A percentile compares a stretch with the other conserved stretches of the same genome.
Evolutionary conservation across 1,140 invertebrate genomes (phyloP).

Genomic region (Scaptomyza pallida): DNA sequence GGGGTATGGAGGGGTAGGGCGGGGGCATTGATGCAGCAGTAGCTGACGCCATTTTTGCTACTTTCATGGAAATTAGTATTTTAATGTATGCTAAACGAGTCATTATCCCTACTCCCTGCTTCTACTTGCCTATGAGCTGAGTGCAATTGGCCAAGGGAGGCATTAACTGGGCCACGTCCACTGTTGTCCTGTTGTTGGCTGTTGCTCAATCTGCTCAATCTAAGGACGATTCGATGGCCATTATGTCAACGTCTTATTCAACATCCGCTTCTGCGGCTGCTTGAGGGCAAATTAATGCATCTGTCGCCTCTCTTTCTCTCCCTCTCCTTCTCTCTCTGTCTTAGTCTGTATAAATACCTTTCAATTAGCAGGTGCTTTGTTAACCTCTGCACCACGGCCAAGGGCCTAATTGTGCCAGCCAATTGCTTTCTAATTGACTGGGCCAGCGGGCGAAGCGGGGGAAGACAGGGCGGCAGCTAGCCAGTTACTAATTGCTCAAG

Average conservation of each 20-base stretch:
- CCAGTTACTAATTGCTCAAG: constrained; percentile 38
- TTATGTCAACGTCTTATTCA: constrained; percentile 18
- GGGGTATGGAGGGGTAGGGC: neutral
- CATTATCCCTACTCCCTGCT: constrained; percentile 62
- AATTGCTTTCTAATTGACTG: constrained; percentile 57
- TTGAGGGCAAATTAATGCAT: constrained; percentile 34
- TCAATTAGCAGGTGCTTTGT: constrained; percentile 68
- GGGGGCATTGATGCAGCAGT: neutral
- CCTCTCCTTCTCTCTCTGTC: constrained; percentile 11
- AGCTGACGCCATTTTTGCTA: constrained; percentile 50
- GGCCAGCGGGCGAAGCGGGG: constrained; percentile 4
- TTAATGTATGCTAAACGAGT: constrained; percentile 80
- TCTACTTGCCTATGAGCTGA: neutral
- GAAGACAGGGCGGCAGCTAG: neutral
- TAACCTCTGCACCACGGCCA: constrained; percentile 1
- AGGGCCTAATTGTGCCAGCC: constrained; percentile 25
- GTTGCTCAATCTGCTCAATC: constrained; percentile 31
- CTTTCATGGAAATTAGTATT: constrained; percentile 80
- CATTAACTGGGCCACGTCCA: constrained; percentile 32
- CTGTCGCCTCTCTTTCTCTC: neutral
- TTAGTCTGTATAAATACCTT: constrained; percentile 76
- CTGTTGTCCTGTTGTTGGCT: constrained; percentile 24
- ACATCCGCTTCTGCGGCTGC: constrained; percentile 4
- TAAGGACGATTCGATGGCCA: constrained; percentile 40
- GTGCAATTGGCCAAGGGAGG: constrained; percentile 44